phyloP scores from a whole-genome alignment of 2,797 vertebrate species.

The Aphelocoma californica region DNA sequence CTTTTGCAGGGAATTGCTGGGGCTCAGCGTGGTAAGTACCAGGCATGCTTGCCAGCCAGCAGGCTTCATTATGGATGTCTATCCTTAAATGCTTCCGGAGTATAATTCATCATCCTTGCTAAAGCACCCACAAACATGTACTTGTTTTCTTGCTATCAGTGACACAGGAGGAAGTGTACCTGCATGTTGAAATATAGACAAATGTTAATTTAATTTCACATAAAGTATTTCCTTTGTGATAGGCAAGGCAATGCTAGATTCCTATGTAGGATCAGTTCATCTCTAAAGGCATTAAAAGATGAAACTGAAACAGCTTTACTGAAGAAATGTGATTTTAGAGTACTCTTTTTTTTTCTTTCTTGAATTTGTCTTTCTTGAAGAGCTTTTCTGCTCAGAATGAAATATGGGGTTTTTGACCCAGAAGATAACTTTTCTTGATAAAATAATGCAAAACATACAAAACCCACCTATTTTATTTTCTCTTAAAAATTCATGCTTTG shows the following conservation, averaged over 20 bases:
- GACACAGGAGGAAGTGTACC: neutral
- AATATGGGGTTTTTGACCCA: neutral
- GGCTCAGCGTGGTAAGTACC: constrained; percentile 92
- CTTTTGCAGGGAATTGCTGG: constrained; percentile 89
- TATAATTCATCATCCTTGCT: neutral
- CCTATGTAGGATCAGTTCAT: neutral
- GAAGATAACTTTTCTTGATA: neutral
- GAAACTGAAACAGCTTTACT: neutral
- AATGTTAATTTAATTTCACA: constrained; percentile 9
- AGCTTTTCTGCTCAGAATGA: neutral
- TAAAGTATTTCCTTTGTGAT: neutral
- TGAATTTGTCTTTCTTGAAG: neutral
- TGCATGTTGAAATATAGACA: neutral
- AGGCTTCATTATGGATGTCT: neutral
- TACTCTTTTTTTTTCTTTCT: neutral
- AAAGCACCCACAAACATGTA: neutral
- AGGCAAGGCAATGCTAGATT: neutral
- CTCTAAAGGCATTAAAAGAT: neutral
- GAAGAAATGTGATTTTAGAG: neutral
- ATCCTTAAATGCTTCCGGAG: neutral
- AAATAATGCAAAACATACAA: neutral
- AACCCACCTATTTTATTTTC: neutral
- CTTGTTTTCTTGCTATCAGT: neutral
- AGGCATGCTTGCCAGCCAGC: neutral
- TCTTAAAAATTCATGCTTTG: neutral